Evolutionary conservation across 2,797 vertebrate genomes (phyloP).

Genomic region (Sitta carolinensis): DNA sequence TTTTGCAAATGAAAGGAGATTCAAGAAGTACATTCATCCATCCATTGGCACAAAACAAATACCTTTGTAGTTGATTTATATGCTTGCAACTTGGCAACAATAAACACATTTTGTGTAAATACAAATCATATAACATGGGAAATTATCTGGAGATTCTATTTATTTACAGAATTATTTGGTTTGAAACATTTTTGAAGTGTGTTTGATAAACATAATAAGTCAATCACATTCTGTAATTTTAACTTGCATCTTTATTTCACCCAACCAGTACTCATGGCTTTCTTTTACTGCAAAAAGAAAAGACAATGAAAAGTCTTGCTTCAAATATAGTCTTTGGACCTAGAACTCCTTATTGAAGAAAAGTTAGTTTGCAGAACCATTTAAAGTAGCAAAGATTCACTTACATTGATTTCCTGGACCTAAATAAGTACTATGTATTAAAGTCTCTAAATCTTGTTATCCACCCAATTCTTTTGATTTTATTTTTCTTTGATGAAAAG

Average conservation of each 20-base stretch:
- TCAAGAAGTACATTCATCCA: neutral
- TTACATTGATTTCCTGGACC: slow-evolving; percentile 18
- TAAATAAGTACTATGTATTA: neutral
- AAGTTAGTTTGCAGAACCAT: slow-evolving; percentile 5
- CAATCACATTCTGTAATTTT: neutral
- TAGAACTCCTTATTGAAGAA: slow-evolving; percentile 10
- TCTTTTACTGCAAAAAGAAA: slow-evolving; percentile 7
- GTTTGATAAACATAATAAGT: slow-evolving; percentile 16
- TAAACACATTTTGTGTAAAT: neutral
- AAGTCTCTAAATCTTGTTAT: slow-evolving; percentile 52
- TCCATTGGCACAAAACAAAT: neutral
- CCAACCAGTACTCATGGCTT: neutral
- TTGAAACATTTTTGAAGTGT: neutral
- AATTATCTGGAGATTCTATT: slow-evolving; percentile 17
- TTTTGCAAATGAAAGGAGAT: neutral
- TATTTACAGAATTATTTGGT: slow-evolving; percentile 27
- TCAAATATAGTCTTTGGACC: slow-evolving; percentile 29
- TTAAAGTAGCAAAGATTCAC: slow-evolving; percentile 33
- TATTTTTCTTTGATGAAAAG: neutral
- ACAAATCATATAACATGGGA: neutral
- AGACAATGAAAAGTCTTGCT: slow-evolving; percentile 8
- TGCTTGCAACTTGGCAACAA: neutral
- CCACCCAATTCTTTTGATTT: neutral
- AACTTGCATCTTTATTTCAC: neutral
- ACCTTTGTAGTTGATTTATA: neutral